phyloP scores from a whole-genome alignment of 92 coral and sea anemone species.

The Siderastrea siderea region DNA sequence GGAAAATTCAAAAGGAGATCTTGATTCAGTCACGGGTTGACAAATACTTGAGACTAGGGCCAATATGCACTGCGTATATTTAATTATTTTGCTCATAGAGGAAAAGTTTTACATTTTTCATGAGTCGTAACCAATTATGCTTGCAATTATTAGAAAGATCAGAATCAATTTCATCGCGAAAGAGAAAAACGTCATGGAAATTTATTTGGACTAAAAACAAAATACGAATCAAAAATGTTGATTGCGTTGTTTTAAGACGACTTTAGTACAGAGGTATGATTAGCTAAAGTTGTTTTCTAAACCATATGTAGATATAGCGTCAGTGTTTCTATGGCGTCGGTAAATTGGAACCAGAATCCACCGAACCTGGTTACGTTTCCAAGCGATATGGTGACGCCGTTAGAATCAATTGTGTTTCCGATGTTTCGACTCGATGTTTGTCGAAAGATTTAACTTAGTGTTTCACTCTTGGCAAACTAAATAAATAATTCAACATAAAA shows the following conservation, averaged over 20 bases:
- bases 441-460: slow-evolving; percentile 15
- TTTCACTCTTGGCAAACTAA: slow-evolving; percentile 50
- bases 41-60: slow-evolving; percentile 19
- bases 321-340: slow-evolving; percentile 27
- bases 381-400: slow-evolving; percentile 6
- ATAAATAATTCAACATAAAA: slow-evolving; percentile 35
- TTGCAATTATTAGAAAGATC: neutral
- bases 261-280: neutral
- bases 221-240: neutral
- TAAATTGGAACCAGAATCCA: slow-evolving; percentile 30
- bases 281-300: neutral
- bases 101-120: slow-evolving; percentile 36
- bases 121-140: slow-evolving; percentile 32
- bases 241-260: slow-evolving; percentile 3
- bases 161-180: slow-evolving; percentile 16
- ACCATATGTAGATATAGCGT: neutral
- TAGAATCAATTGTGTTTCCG: slow-evolving; percentile 3
- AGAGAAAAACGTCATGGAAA: neutral
- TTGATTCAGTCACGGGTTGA: neutral
- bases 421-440: slow-evolving; percentile 16
- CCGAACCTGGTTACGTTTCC: neutral
- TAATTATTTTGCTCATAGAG: slow-evolving; percentile 22
- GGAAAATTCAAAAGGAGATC: neutral
- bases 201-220: neutral
- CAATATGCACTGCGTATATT: slow-evolving; percentile 13